Evolutionary conservation across 2,888 invertebrate species (phyloP), one percentile per base, ranked within the genome.

Genomic region (Ophion obscuratus): DNA sequence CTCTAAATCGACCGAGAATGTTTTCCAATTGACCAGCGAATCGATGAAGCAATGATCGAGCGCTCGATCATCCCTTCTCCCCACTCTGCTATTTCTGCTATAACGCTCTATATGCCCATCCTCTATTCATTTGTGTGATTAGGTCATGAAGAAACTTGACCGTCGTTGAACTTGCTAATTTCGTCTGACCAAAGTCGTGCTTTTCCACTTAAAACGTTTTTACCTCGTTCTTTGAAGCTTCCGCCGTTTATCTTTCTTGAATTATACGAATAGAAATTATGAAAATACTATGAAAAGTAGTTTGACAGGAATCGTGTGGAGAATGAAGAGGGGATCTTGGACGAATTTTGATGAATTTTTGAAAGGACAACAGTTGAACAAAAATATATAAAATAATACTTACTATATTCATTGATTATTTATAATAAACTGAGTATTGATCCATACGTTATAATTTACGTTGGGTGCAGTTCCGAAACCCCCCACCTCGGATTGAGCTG

Each of bases 61-160:
- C 36, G 47, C 66, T 68, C n/a, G 64, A 75, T 53, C 14, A 53
- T 59, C 27, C 71, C 14, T 20, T 9, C 31, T 31, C 24, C 11
- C 62, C 20, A 20, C 31, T 24, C 7, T 62, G 4, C 44, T 14
- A 24, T 24, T 40, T 57, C 11, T 20, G 36, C 47, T 27, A 3
- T 17, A 74, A 17, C 79, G 36, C 53, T 71, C 70, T 20, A n/a
- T 47, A 59, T 66, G 66, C 44, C 70, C 53, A 68, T 61, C 73
- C 57, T 20, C 27, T 27, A 57, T 68, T 81, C 74, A 61, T 40
- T 70, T 53, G 31, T 68, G 78, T 57, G 68, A 78, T 85, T 77
- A 57, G 6, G 44, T 59, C 66, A 17, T 6, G 66, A 24, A 10
- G 57, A 66, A 71, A 84, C 61, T 76, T 53, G 67, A 77, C 61